A percentile compares a stretch with the other conserved stretches of the same genome.
Evolutionary conservation across 2,113 vertebrate species (phyloP).

Genomic region (Pedetes capensis): DNA sequence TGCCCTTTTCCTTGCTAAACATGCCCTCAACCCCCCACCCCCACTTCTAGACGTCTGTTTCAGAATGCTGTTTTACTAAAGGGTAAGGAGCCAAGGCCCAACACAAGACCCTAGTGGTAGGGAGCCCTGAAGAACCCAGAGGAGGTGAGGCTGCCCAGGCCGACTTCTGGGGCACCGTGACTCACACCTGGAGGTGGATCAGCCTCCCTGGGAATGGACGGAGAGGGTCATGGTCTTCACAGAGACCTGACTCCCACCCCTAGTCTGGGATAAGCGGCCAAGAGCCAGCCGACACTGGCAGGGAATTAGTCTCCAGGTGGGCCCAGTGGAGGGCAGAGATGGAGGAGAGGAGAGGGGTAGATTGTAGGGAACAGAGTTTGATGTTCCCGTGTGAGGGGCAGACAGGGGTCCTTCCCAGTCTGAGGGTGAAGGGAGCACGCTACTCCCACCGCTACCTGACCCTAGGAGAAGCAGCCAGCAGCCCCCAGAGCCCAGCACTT

Average conservation of each 20-base stretch:
- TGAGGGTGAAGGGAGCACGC: accelerated
- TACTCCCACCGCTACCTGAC: no score
- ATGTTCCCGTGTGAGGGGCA: not conserved
- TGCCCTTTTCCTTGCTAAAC: not conserved
- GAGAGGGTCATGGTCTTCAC: not conserved
- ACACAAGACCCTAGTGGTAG: not conserved
- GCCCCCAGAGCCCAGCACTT: not conserved
- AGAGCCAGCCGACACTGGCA: not conserved
- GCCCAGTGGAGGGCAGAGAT: not conserved
- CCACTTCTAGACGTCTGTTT: not conserved
- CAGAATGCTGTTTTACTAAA: not conserved
- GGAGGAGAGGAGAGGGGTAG: accelerated
- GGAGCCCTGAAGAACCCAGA: no score
- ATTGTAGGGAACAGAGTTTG: no score
- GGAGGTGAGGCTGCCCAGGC: not conserved
- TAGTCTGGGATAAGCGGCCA: not conserved
- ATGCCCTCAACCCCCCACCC: accelerated
- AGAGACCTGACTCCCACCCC: not conserved
- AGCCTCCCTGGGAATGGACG: not conserved
- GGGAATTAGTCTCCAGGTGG: accelerated
- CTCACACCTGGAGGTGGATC: not conserved
- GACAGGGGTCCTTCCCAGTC: accelerated
- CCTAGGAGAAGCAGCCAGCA: not conserved
- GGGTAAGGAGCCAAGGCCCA: not conserved
- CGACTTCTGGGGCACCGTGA: no score